Evolutionary conservation across 2,113 vertebrate species (phyloP), one percentile per base, ranked within the genome.

Genomic region (Gymnorhina tibicen): DNA sequence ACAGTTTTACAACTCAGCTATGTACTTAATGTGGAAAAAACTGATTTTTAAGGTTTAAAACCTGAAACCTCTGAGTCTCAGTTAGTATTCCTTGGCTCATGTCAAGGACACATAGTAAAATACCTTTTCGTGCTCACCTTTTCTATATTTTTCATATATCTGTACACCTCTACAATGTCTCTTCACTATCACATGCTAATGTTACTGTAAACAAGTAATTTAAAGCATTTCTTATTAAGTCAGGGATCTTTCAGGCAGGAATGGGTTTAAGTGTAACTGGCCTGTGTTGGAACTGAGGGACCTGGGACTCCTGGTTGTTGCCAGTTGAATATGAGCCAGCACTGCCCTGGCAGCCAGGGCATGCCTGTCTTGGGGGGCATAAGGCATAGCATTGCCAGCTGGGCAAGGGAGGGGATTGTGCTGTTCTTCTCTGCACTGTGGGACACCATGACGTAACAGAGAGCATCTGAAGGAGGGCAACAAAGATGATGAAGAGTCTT

Each of bases 371-470:
- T 46, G 17, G 9, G 30, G 18, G 22, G 1, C 53, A 60, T 5
- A 33, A 60, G 63, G 9, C 0, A 0, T 33, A 60, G 27, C 33
- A 69, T 11, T 1, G 0, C 8, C 63, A 77, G 46, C 22, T 0
- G 0, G 46, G 46, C 33, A 33, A 39, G 39, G 46, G 5, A 28
- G 39, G 7, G 44, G 33, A 60, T 52, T 52, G 27, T 46, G 22
- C 22, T 0, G 1, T 33, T 52, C 44, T 67, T 30, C 13, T 50
- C 52, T 68, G 60, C 1, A 1, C 62, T 86, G 55, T 27, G 46
- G 32, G 24, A 37, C 4, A 5, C 53, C 37, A 18, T 1, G 1
- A 16, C 5, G 15, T 8, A 32, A 44, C 9, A 59, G 32, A 68
- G 44, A 50, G 3, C 33, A 23, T 22, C 27, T 22, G 10, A 60